Evolutionary conservation across 2,113 vertebrate species (phyloP).

Genomic region (Psophia crepitans): DNA sequence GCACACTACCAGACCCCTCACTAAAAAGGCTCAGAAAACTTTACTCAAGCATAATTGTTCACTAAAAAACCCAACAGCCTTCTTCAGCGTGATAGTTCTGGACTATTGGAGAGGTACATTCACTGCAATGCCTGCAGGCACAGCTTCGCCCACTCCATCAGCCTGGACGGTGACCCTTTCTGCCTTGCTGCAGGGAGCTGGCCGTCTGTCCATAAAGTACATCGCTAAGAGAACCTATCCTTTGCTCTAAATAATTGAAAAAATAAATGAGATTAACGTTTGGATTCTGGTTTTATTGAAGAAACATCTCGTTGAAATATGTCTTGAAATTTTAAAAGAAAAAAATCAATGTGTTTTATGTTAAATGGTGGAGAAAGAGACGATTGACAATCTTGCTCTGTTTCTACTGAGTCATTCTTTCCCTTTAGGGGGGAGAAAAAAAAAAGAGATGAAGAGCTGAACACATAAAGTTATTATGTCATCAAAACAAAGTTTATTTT

Average conservation of each 20-base stretch:
- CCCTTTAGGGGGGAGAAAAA: not conserved
- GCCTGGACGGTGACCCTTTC: not conserved
- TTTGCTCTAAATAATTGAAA: not conserved
- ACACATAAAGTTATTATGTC: not conserved
- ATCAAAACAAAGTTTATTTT: not conserved
- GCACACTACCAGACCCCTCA: accelerated
- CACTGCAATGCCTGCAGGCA: not conserved
- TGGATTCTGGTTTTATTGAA: not conserved
- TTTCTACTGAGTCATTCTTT: not conserved
- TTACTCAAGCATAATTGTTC: not conserved
- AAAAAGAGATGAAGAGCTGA: not conserved
- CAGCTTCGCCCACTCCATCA: not conserved
- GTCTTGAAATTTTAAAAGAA: not conserved
- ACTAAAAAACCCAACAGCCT: not conserved
- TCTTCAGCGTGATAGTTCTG: not conserved
- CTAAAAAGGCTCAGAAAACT: not conserved
- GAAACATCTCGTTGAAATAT: not conserved
- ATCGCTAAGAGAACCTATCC: not conserved
- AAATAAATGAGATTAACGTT: not conserved
- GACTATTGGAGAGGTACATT: not conserved
- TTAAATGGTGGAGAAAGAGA: not conserved
- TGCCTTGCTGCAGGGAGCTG: not conserved
- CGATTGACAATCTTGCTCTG: accelerated
- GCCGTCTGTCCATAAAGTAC: not conserved
- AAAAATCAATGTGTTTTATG: not conserved